Percentiles rank a stretch among this genome's conserved stretches.
Evolutionary conservation across 2,888 invertebrate species (phyloP).

Genomic region (Lasius platythorax): DNA sequence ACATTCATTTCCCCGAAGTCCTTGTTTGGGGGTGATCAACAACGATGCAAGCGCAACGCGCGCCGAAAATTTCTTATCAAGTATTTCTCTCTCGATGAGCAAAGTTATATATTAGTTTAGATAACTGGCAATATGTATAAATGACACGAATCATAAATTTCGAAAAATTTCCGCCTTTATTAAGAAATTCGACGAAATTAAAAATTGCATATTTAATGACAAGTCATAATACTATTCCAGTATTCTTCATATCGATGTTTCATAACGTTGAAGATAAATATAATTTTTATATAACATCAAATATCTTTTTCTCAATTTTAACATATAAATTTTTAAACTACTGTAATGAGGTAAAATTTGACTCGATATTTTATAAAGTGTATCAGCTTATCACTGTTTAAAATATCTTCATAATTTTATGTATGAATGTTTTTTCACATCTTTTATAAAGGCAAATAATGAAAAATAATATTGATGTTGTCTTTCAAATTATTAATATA

Average conservation of each 20-base stretch:
- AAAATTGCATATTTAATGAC: background rate
- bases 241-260: background rate
- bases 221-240: background rate
- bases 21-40: conserved; percentile 35
- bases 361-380: background rate
- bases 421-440: background rate
- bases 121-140: background rate
- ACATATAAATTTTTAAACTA: background rate
- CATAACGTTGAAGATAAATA: background rate
- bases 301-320: background rate
- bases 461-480: conserved; percentile 9
- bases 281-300: background rate
- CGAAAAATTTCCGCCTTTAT: background rate
- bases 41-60: conserved; percentile 39
- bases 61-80: conserved; percentile 52
- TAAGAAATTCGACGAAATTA: background rate
- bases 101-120: conserved; percentile 43
- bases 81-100: conserved; percentile 26
- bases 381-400: background rate
- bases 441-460: conserved; percentile 1
- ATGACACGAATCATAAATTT: conserved; percentile 37
- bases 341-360: background rate
- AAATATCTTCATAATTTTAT: background rate
- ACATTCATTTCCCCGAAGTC: conserved; percentile 35
- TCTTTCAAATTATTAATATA: background rate